phyloP scores from a whole-genome alignment of 2,888 invertebrate genomes.

The Caradrina kadenii region DNA sequence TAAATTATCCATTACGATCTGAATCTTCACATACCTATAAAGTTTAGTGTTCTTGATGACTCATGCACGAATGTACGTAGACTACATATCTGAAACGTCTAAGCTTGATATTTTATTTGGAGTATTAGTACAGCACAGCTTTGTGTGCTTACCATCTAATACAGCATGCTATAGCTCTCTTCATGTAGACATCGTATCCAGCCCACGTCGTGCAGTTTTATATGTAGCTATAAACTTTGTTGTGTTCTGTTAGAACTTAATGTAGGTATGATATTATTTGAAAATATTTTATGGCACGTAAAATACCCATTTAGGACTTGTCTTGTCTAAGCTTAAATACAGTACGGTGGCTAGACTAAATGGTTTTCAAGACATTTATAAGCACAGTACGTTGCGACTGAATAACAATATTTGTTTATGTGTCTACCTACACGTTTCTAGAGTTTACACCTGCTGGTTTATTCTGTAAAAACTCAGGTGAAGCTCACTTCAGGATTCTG shows the following conservation, averaged over 20 bases:
- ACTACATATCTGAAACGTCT: slow-evolving; percentile 33
- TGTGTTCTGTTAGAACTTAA: slow-evolving; percentile 47
- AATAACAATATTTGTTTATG: neutral
- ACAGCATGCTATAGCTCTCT: slow-evolving; percentile 21
- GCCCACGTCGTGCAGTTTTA: slow-evolving; percentile 57
- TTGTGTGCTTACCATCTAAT: slow-evolving; percentile 28
- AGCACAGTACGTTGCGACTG: slow-evolving; percentile 2
- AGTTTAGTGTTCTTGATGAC: slow-evolving; percentile 61
- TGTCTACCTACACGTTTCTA: neutral
- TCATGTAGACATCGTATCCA: slow-evolving; percentile 43
- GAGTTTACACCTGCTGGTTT: neutral
- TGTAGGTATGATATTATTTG: slow-evolving; percentile 45
- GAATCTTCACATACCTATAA: slow-evolving; percentile 63
- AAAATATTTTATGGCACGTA: slow-evolving; percentile 52
- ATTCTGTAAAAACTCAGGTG: no score
- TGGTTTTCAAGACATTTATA: slow-evolving; percentile 26
- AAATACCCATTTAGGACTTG: slow-evolving; percentile 36
- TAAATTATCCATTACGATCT: slow-evolving; percentile 68
- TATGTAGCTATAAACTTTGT: slow-evolving; percentile 57
- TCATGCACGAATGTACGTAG: slow-evolving; percentile 40
- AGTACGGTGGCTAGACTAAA: slow-evolving; percentile 34
- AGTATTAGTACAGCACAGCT: slow-evolving; percentile 25
- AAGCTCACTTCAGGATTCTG: no score
- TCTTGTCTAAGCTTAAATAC: slow-evolving; percentile 16
- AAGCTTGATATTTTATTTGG: slow-evolving; percentile 59